Evolutionary conservation across 1,140 invertebrate genomes (phyloP), one percentile per base, ranked within the genome.

Genomic region (Brachionus paranguensis): DNA sequence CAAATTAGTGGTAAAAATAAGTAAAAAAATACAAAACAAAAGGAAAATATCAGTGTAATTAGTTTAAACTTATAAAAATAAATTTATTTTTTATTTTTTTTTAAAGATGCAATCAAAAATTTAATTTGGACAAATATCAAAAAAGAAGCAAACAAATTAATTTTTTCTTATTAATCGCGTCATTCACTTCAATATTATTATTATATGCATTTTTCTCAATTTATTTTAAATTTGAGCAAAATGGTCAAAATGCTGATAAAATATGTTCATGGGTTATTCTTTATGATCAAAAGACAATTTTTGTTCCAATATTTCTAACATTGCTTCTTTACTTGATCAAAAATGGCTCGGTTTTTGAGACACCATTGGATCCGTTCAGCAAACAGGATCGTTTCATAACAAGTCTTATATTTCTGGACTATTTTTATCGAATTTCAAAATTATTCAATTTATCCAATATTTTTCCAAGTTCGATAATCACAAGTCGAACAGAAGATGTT

Each of bases 311-410:
- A 14, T 68, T 81, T 14, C 1, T 45, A 37, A 50, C 27, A 53
- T 33, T 60, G 7, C n/a, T 78, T 60, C 12, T 72, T 14, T 72
- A n/a, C n/a, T n/a, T 76, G 10, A 24, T 10, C 20, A 47, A 43
- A 50, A 20, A 27, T 27, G 24, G 14, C 17, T 68, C 55, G 12
- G 2, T 33, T 24, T 14, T 81, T 20, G 24, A 27, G 8, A 45
- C 50, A 33, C 78, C 78, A 45, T 60, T 81, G 53, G 60, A 81
- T 24, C 78, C 78, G 27, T 81, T 60, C n/a, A 27, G 60, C 33
- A 81, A 81, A 27, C 17, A 20, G 17, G 33, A 60, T 27, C 47
- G 78, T 24, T 81, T 81, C 2, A 37, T 81, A 10, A 81, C 78
- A 41, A 45, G 53, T 68, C 37, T 81, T 29, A 64, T 81, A 24